Conservation (phyloP, 2,888 invertebrate genomes). For the Eupithecia centaureata region DNA sequence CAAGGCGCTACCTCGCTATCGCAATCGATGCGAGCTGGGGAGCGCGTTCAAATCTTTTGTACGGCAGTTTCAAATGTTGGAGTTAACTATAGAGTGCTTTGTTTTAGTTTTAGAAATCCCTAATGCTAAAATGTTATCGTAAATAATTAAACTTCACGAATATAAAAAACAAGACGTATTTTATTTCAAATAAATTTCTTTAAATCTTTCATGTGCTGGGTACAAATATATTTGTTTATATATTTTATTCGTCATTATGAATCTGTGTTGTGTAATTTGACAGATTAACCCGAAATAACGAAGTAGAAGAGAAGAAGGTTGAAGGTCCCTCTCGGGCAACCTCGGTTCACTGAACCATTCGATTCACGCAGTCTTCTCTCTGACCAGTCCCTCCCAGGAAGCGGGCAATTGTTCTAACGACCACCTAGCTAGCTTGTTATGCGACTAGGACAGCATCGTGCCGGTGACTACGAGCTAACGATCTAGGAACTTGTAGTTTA, state of each 20-base stretch:
- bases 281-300: not conserved
- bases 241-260: too few relatives aligned
- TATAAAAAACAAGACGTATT: too few relatives aligned
- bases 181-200: too few relatives aligned
- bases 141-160: too few relatives aligned
- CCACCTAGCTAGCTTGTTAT: constrained; percentile 18
- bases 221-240: too few relatives aligned
- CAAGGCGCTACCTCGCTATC: not conserved
- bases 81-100: not conserved
- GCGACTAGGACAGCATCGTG: constrained; percentile 10
- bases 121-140: not conserved
- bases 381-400: constrained; percentile 28
- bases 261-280: not conserved
- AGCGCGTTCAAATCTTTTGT: not conserved
- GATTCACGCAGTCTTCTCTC: not conserved
- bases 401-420: constrained; percentile 32
- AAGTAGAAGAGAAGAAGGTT: too few relatives aligned
- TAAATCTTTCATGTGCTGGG: too few relatives aligned
- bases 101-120: too few relatives aligned
- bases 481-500: not conserved
- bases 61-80: not conserved
- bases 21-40: not conserved
- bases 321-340: not conserved
- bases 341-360: not conserved
- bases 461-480: not conserved